A percentile compares a stretch with the other conserved stretches of the same genome.
Conservation (phyloP, 2,113 vertebrate species). For the Gasterosteus nipponicus region DNA sequence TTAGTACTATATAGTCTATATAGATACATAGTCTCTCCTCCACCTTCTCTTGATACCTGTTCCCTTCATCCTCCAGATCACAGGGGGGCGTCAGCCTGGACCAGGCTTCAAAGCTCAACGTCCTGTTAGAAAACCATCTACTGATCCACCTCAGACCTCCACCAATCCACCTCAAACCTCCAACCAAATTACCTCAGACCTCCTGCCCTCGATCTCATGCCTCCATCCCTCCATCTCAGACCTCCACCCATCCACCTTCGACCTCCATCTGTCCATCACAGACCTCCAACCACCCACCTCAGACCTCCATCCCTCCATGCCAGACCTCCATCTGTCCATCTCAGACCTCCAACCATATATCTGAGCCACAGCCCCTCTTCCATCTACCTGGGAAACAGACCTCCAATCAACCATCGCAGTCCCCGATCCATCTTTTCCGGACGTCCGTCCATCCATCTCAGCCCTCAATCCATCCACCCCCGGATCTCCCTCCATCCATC, state of each 20-base stretch:
- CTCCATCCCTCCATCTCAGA: not conserved
- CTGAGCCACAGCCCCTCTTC: not conserved
- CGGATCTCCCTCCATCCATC: accelerated
- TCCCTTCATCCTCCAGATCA: conserved; percentile 33
- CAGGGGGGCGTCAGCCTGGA: conserved; percentile 29
- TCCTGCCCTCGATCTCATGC: not conserved
- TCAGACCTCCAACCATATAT: not conserved
- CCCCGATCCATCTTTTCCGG: not conserved
- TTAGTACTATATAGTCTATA: too few relatives aligned
- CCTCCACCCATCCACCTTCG: not conserved
- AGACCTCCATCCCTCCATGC: not conserved
- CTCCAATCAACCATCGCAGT: not conserved
- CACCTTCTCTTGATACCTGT: not conserved
- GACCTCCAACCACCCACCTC: not conserved
- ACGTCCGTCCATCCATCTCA: not conserved
- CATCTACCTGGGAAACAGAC: not conserved
- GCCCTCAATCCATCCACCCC: not conserved
- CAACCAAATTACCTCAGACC: not conserved
- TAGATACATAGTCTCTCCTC: not conserved
- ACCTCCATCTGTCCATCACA: not conserved
- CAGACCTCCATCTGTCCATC: not conserved
- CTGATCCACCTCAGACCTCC: not conserved
- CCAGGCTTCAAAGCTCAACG: not conserved
- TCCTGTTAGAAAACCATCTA: not conserved
- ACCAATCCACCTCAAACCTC: not conserved